Evolutionary conservation across 2,888 invertebrate species (phyloP), one percentile per base, ranked within the genome.

Genomic region (Eilema griseolum): DNA sequence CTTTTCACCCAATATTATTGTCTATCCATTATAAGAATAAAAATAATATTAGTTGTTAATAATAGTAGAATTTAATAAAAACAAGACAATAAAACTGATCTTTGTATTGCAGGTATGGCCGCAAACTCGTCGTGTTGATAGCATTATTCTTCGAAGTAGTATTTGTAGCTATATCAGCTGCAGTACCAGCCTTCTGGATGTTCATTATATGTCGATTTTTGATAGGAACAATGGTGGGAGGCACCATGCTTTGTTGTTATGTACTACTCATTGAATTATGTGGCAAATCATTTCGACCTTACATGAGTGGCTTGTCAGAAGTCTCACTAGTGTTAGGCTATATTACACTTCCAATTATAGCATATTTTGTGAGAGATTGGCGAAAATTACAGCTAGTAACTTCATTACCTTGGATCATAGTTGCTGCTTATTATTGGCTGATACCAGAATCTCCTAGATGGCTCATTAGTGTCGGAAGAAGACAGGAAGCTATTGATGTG

Each of bases 361-460:
- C 96, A 11, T 96, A 96, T 83, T 95, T 93, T 76, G 91, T 96
- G 3, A 92, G 96, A 68, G 96, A 96, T 59, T 97, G 97, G 97
- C 93, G 96, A 72, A 85, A 93, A 70, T 92, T 96, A 52, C 96
- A 96, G 83, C 85, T 96, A 20, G 94, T 94, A 0, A 95, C 96
- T 10, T 96, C 96, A 57, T 81, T 89, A 2, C 95, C 94, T 0
- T 96, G 96, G 88, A 83, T 92, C 10, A 76, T 96, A 52, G 93
- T 97, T 8, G 88, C 96, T 57, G 89, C 95, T 0, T 97, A 96
- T 77, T 96, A 96, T 83, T 97, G 97, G 96, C 84, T 97, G 11
- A 91, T 98, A 69, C 97, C 97, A 0, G 98, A 98, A 91, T 98
- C 98, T 3, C 98, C 98, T 0, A 95, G 98, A 69, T 98, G 98